Base-by-base conservation (phyloP, 1,140 invertebrate genomes). In the Drosophila melanogaster region DNA sequence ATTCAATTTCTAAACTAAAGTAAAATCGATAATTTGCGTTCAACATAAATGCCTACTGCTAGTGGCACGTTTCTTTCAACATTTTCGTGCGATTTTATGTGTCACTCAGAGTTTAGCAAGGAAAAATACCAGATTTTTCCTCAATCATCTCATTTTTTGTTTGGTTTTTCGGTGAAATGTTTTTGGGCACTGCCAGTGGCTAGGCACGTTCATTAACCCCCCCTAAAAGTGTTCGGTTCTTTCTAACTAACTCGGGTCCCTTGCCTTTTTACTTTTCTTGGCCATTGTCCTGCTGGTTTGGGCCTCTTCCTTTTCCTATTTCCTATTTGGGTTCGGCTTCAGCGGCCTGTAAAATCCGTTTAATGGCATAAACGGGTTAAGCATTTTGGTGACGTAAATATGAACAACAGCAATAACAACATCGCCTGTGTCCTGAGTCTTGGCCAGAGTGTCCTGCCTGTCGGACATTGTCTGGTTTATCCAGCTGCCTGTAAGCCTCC, bases 321-420 rank as follows among this genome's bases (percentile, higher is more conserved):
- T 57, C 50, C 66, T 35, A 49, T 54, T 64, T 53, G 49, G 58
- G 46, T 37, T 67, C 51, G 30, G 46, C 55, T 59, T 43, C 73
- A 72, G 59, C 55, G 49, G 60, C 22, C 76, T 78, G 76, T 78
- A 49, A 65, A 78, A 78, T 78, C 66, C 75, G 59, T 78, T 78
- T 78, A 72, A 72, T 59, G 75, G 59, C 76, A 66, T 78, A 78
- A 78, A 78, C 75, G 75, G 66, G 74, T 71, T 78, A 79, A 78
- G 76, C 53, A 72, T 77, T 77, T 77, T 51, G 55, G 66, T 78
- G 76, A 78, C 76, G 75, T 72, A 72, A 72, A 78, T 70, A 65
- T 71, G 65, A 78, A 46, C 46, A 78, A 46, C 40, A 40, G 60
- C 57, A 62, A 43, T 37, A 60, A 46, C 56, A 59, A 56, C 44